These are phyloP conservation scores for Perizoma affinitatum DNA, from an alignment of 2,888 invertebrate species.

Conservation along the genomic window DNA sequence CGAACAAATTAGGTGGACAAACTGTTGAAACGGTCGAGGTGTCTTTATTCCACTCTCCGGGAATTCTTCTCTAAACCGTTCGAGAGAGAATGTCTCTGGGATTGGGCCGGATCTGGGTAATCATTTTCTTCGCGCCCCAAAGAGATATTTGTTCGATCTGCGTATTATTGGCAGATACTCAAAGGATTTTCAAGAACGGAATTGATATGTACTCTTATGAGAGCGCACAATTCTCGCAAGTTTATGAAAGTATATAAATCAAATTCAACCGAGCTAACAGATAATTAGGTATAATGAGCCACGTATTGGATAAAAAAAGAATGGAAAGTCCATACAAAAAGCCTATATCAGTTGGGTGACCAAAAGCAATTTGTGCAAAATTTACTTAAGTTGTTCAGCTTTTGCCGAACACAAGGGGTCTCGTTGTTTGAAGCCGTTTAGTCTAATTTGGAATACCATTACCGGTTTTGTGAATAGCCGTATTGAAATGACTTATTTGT, in stretches of 20 bases:
- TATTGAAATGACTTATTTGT: constrained; percentile 33
- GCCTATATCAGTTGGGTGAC: constrained; percentile 37
- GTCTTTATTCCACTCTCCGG: constrained; percentile 76
- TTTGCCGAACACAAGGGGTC: constrained; percentile 44
- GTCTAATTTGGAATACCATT: constrained; percentile 47
- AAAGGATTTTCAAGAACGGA: constrained; percentile 59
- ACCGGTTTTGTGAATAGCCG: constrained; percentile 36
- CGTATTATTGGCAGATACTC: constrained; percentile 65
- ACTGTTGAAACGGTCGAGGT: constrained; percentile 81
- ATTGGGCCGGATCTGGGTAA: constrained; percentile 70
- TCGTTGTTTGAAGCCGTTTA: constrained; percentile 45
- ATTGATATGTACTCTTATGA: constrained; percentile 49
- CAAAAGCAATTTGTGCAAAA: constrained; percentile 44
- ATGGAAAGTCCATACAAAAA: constrained; percentile 24
- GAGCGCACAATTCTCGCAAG: constrained; percentile 22
- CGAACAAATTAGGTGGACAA: constrained; percentile 84
- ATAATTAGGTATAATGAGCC: background rate
- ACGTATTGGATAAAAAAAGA: constrained; percentile 9
- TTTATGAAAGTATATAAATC: background rate
- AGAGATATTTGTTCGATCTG: constrained; percentile 64
- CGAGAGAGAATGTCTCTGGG: constrained; percentile 64
- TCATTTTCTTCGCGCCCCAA: constrained; percentile 71
- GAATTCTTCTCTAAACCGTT: constrained; percentile 76
- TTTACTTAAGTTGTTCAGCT: constrained; percentile 47
- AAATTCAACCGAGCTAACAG: background rate